Conservation (phyloP, 2,888 invertebrate species). For the Caradrina clavipalpis region DNA sequence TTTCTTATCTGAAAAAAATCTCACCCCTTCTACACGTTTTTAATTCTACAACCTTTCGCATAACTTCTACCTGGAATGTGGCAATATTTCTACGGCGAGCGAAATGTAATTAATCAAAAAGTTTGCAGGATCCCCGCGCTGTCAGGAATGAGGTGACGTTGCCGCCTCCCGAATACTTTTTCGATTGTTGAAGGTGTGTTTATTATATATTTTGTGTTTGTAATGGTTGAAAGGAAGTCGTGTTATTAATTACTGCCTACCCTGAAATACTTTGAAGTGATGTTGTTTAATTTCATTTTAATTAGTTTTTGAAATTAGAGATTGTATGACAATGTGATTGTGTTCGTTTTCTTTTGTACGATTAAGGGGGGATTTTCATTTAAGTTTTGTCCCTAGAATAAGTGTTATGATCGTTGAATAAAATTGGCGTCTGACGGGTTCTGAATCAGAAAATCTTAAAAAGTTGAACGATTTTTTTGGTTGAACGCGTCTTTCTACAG, state of each 20-base stretch:
- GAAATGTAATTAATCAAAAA: slow-evolving; percentile 91
- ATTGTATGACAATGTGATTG: neutral
- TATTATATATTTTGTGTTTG: slow-evolving; percentile 52
- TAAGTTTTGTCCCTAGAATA: too few relatives aligned
- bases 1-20: neutral
- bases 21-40: slow-evolving; percentile 52
- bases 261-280: neutral
- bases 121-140: slow-evolving; percentile 77
- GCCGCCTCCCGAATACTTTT: slow-evolving; percentile 62
- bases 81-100: slow-evolving; percentile 85
- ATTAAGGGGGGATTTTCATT: neutral
- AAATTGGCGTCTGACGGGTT: too few relatives aligned
- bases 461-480: too few relatives aligned
- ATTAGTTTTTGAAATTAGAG: slow-evolving; percentile 17
- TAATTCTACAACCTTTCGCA: slow-evolving; percentile 71
- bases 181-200: slow-evolving; percentile 58
- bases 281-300: slow-evolving; percentile 5
- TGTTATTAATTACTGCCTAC: neutral
- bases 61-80: slow-evolving; percentile 85
- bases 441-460: too few relatives aligned
- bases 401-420: too few relatives aligned
- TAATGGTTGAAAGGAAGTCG: slow-evolving; percentile 6
- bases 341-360: neutral
- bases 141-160: slow-evolving; percentile 70
- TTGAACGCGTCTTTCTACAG: too few relatives aligned